Evolutionary conservation across 2,797 vertebrate genomes (phyloP).

Genomic region (Cacajao melanocephalus): DNA sequence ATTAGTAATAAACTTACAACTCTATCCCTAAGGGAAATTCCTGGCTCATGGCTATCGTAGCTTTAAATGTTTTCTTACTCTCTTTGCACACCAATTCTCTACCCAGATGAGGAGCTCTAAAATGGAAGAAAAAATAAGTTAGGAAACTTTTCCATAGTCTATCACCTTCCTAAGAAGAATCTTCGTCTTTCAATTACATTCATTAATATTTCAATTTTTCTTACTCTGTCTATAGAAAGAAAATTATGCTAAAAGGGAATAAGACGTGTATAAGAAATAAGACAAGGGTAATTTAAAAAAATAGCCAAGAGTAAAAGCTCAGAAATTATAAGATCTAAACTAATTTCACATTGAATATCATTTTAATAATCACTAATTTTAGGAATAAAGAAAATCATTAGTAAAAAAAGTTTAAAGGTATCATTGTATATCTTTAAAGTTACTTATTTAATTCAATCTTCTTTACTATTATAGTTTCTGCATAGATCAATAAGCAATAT

Average conservation of each 20-base stretch:
- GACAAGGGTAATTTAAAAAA: not conserved
- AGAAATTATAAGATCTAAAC: slow-evolving; percentile 2
- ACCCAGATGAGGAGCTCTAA: slow-evolving; percentile 96
- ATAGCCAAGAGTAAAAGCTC: not conserved
- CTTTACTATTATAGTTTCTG: not conserved
- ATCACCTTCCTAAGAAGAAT: not conserved
- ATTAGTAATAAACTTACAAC: slow-evolving; percentile 89
- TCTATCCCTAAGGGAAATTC: slow-evolving; percentile 98
- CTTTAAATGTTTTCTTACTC: slow-evolving; percentile 99
- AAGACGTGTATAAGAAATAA: not conserved
- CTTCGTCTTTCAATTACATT: not conserved
- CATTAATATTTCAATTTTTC: not conserved
- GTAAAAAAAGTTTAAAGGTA: slow-evolving; percentile 1
- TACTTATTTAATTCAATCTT: slow-evolving; percentile 13
- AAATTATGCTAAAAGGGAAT: not conserved
- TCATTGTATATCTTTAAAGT: not conserved
- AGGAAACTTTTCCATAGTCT: not conserved
- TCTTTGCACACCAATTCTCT: slow-evolving; percentile 98
- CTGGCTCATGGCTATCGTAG: slow-evolving; percentile 99
- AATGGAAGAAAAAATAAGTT: not conserved
- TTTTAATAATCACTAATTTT: slow-evolving; percentile 46
- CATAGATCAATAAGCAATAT: not conserved
- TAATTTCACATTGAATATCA: not conserved
- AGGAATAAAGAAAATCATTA: slow-evolving; percentile 35
- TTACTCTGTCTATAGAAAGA: slow-evolving; percentile 1